A percentile compares a stretch with the other conserved stretches of the same genome.
Conservation (phyloP, 2,888 invertebrate genomes). For the Lasioglossum malachurum region DNA sequence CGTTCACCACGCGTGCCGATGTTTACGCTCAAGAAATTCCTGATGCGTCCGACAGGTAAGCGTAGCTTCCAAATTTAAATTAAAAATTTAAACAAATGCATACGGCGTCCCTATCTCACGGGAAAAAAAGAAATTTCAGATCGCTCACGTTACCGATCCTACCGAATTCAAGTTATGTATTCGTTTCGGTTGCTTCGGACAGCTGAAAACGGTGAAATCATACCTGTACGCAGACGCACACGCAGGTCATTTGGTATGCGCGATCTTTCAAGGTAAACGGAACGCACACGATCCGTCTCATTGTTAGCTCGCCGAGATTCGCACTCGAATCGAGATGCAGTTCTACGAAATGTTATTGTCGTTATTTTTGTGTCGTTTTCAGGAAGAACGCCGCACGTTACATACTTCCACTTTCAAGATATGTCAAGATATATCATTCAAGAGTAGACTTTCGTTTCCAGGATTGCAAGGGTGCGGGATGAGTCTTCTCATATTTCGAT, state of each 20-base stretch:
- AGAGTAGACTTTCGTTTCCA: no score
- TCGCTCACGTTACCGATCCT: no score
- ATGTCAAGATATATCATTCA: no score
- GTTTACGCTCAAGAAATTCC: conserved; percentile 76
- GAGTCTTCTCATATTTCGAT: no score
- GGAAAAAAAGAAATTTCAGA: no score
- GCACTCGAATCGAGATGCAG: no score
- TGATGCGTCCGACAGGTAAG: conserved; percentile 77
- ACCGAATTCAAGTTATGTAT: no score
- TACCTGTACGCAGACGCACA: not conserved
- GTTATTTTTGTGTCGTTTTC: not conserved
- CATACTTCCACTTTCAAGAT: no score
- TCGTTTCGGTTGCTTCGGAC: not conserved
- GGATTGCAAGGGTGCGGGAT: no score
- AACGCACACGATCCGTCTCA: not conserved
- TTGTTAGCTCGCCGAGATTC: not conserved
- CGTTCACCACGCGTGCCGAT: conserved; percentile 78
- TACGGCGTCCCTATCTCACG: no score
- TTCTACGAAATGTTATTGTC: not conserved
- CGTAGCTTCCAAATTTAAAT: conserved; percentile 61
- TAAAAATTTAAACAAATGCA: no score
- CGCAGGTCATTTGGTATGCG: not conserved
- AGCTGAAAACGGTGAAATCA: not conserved
- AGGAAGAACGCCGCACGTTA: no score
- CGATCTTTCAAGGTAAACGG: not conserved